Evolutionary conservation across 2,113 vertebrate species (phyloP).

Genomic region (Pollachius pollachius): DNA sequence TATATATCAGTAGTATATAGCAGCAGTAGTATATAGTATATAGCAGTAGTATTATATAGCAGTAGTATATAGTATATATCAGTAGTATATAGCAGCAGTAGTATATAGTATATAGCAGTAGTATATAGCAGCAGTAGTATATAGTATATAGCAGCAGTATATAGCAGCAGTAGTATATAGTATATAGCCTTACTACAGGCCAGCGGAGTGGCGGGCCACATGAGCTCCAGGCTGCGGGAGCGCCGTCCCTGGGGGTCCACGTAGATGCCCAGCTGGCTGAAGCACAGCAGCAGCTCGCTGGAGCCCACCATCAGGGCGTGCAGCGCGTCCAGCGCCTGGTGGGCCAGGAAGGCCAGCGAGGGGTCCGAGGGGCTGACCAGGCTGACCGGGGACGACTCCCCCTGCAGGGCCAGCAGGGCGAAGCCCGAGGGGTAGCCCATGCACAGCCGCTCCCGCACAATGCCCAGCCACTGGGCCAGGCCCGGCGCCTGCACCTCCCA

Average conservation of each 20-base stretch:
- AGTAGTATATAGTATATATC: neutral
- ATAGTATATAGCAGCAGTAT: neutral
- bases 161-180: neutral
- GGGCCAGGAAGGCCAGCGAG: conserved; percentile 90
- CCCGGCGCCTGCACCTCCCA: conserved; percentile 88
- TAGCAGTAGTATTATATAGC: neutral
- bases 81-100: neutral
- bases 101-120: neutral
- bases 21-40: no score
- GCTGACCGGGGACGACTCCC: conserved; percentile 88
- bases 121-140: no score
- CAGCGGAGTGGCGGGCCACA: conserved; percentile 93
- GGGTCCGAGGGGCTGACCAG: conserved; percentile 90
- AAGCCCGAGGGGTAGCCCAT: conserved; percentile 95
- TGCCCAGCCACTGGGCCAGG: conserved; percentile 87
- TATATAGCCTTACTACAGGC: conserved; percentile 90
- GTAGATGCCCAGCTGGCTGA: conserved; percentile 93
- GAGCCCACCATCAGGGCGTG: conserved; percentile 86
- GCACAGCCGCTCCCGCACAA: conserved; percentile 88
- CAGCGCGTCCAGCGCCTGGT: conserved; percentile 89
- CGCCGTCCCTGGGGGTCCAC: conserved; percentile 92
- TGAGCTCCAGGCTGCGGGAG: conserved; percentile 90
- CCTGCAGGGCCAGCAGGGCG: conserved; percentile 89
- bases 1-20: no score
- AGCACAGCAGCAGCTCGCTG: conserved; percentile 92